Percentiles rank a stretch among this genome's conserved stretches.
Conservation (phyloP, 2,113 vertebrate species). For the Atrichornis clamosus region DNA sequence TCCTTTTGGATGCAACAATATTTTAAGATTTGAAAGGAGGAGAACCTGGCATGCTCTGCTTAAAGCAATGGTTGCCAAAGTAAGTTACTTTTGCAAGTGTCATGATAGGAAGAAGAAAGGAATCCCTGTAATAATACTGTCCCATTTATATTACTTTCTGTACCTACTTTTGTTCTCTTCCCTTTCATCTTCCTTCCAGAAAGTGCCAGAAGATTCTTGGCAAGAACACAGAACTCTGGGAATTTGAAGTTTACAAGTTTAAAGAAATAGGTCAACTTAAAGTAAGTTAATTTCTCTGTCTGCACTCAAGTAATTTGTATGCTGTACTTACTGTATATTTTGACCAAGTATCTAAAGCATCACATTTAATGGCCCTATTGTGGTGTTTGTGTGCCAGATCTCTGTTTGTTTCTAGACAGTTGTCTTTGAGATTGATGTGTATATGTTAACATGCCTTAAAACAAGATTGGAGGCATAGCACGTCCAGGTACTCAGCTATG, state of each 20-base stretch:
- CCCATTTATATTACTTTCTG: background rate
- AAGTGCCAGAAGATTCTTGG: constrained; percentile 98
- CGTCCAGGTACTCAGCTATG: background rate
- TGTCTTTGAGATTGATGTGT: background rate
- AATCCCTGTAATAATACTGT: background rate
- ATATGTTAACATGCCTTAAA: background rate
- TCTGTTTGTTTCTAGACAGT: background rate
- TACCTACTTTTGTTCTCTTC: background rate
- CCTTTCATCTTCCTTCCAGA: constrained; percentile 67
- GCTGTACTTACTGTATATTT: background rate
- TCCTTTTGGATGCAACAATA: background rate
- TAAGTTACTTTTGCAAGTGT: background rate
- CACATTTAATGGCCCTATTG: background rate
- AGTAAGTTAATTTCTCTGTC: constrained; percentile 67
- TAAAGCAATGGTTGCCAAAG: background rate
- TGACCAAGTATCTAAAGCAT: background rate
- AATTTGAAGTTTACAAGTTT: constrained; percentile 97
- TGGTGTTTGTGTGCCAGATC: background rate
- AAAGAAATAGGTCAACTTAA: constrained; percentile 97
- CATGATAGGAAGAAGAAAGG: background rate
- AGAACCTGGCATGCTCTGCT: background rate
- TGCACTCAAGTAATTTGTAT: background rate
- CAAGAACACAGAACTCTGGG: constrained; percentile 98
- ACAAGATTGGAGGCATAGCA: background rate
- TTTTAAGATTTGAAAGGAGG: background rate